A percentile compares a stretch with the other conserved stretches of the same genome.
Conservation (phyloP, 1,140 invertebrate genomes). For the Mylabris phalerata region DNA sequence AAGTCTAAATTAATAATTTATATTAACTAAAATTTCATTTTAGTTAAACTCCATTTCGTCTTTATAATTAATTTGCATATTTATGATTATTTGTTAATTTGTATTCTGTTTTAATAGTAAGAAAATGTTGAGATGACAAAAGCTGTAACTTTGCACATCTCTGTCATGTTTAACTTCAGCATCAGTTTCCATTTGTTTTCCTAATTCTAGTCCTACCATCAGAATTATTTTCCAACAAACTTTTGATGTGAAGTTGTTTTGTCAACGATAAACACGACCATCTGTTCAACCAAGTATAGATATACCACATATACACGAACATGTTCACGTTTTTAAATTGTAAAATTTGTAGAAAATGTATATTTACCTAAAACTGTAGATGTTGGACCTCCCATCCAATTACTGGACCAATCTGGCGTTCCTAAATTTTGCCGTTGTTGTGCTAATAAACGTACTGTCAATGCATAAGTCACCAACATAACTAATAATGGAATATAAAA, state of each 20-base stretch:
- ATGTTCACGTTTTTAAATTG: background rate
- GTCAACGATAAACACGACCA: background rate
- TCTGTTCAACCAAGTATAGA: background rate
- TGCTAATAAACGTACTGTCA: constrained; percentile 79
- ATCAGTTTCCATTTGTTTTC: no score
- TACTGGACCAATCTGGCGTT: constrained; percentile 50
- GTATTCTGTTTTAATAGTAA: no score
- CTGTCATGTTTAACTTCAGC: no score
- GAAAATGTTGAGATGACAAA: no score
- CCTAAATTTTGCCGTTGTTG: constrained; percentile 68
- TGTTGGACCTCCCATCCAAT: constrained; percentile 53
- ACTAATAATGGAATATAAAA: constrained; percentile 94
- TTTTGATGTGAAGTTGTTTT: background rate
- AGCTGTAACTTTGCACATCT: no score
- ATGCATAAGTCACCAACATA: constrained; percentile 88
- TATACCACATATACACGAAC: background rate
- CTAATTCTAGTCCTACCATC: no score
- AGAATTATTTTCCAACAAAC: background rate
- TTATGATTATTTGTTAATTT: no score
- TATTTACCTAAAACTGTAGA: constrained; percentile 50
- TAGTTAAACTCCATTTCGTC: no score
- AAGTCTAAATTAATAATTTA: no score
- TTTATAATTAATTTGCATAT: no score
- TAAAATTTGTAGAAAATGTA: background rate
- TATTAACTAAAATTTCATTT: no score